Evolutionary conservation across 2,797 vertebrate species (phyloP).

Genomic region (Triplophysa bombifrons): DNA sequence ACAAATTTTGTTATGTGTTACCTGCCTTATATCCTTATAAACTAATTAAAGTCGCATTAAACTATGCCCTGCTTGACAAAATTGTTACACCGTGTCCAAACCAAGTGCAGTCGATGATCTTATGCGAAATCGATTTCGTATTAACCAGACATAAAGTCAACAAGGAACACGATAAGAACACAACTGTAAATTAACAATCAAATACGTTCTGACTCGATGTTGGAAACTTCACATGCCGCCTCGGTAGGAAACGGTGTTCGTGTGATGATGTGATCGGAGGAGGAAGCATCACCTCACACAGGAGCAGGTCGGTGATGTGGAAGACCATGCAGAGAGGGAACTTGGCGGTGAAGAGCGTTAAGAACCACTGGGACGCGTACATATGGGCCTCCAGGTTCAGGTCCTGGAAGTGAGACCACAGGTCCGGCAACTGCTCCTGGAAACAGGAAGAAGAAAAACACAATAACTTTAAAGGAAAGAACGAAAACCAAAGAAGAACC

Average conservation of each 20-base stretch:
- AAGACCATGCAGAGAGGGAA: conserved; percentile 99
- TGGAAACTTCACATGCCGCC: not conserved
- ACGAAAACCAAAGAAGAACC: too few relatives aligned
- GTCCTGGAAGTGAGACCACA: conserved; percentile 88
- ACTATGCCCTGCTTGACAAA: not conserved
- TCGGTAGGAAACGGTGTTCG: not conserved
- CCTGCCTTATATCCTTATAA: too few relatives aligned
- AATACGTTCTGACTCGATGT: not conserved
- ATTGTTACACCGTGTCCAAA: not conserved
- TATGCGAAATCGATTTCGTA: not conserved
- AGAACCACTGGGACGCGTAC: conserved; percentile 99
- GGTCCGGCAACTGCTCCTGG: conserved; percentile 92
- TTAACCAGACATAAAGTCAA: not conserved
- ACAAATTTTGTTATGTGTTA: too few relatives aligned
- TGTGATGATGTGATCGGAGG: conserved; percentile 12
- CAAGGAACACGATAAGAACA: too few relatives aligned
- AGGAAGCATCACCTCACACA: conserved; percentile 85
- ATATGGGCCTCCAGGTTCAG: conserved; percentile 96
- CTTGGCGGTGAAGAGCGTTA: conserved; percentile 98
- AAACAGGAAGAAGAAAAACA: too few relatives aligned
- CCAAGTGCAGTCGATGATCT: not conserved
- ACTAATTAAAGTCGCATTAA: not conserved
- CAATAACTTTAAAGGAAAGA: too few relatives aligned
- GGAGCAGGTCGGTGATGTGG: conserved; percentile 98
- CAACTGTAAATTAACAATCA: not conserved